Evolutionary conservation across 1,140 invertebrate species (phyloP).

Genomic region (Psilanteris sp.): DNA sequence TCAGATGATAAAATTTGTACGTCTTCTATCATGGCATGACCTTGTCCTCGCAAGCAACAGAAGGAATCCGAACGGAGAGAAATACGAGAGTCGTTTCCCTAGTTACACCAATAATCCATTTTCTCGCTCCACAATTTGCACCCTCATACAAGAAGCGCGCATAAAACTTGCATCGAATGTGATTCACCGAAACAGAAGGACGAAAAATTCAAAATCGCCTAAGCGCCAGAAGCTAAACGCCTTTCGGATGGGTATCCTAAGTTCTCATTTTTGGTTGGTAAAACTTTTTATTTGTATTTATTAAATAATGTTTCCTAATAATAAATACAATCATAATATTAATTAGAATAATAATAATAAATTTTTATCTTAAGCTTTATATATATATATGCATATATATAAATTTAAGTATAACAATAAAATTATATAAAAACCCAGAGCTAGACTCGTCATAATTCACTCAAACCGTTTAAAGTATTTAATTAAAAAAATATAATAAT

Average conservation of each 20-base stretch:
- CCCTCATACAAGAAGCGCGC: constrained; percentile 23
- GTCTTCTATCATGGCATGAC: constrained; percentile 13
- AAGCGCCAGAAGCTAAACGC: too few species aligned
- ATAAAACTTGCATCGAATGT: constrained; percentile 17
- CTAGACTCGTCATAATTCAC: too few species aligned
- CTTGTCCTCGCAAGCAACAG: constrained; percentile 14
- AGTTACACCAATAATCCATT: constrained; percentile 32
- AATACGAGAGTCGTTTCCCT: constrained; percentile 6
- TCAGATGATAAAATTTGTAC: constrained; percentile 24
- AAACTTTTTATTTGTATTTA: too few species aligned
- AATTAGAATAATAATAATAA: too few species aligned
- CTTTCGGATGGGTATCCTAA: too few species aligned
- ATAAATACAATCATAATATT: neutral
- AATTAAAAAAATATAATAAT: too few species aligned
- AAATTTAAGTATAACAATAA: too few species aligned
- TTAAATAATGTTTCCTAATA: neutral
- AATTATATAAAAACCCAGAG: too few species aligned
- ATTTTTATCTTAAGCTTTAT: too few species aligned
- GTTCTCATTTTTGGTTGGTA: too few species aligned
- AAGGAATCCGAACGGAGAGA: constrained; percentile 13
- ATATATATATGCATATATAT: too few species aligned
- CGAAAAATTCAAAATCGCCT: neutral
- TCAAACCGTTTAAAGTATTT: too few species aligned
- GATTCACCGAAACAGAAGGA: neutral
- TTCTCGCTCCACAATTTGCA: constrained; percentile 17